Base-by-base conservation (phyloP, 2,113 vertebrate species). In the Crotophaga sulcirostris region DNA sequence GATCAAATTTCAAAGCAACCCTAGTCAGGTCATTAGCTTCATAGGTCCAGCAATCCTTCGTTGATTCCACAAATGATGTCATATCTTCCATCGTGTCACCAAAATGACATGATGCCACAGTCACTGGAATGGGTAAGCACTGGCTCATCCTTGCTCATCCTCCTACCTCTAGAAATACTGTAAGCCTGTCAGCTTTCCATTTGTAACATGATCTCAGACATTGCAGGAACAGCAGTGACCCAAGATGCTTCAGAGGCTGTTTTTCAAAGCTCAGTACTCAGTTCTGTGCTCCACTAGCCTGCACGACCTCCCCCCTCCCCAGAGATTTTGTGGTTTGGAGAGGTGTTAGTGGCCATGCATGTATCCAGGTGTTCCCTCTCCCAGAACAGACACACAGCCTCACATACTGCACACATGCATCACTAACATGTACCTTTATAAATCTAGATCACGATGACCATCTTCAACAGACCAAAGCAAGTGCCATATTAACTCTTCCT, bases 271-370 rank as follows among this genome's bases (percentile, higher is more conserved):
- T 49, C 8, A 5, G 20, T n/a, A 9, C 49, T 26, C 28, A 4
- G 54, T 26, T 42, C 47, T 19, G 19, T 12, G 9, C 38, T 19
- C 45, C 28, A 13, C 34, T 17, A 38, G 51, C 29, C 8, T 9
- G 7, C 52, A 47, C 45, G 74, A 54, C 6, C 29, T 13, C 20
- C n/a, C n/a, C n/a, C n/a, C n/a, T n/a, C 62, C 11, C 31, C 1
- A 0, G 14, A 42, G 45, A 45, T 33, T 33, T 34, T 44, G 31
- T 3, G 2, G 12, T 78, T 68, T 34, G 45, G 49, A 58, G 72
- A 36, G 1, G 0, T 25, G 1, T 15, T 26, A 13, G 67, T 12
- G 33, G 34, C 49, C 45, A 9, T 12, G 29, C 23, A 16, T 2
- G 12, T 5, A 60, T 13, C 33, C 47, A 42, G 6, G 11, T 34